phyloP scores from a whole-genome alignment of 37 sponge, comb jelly and placozoan species.

The Aplysina aerophoba region DNA sequence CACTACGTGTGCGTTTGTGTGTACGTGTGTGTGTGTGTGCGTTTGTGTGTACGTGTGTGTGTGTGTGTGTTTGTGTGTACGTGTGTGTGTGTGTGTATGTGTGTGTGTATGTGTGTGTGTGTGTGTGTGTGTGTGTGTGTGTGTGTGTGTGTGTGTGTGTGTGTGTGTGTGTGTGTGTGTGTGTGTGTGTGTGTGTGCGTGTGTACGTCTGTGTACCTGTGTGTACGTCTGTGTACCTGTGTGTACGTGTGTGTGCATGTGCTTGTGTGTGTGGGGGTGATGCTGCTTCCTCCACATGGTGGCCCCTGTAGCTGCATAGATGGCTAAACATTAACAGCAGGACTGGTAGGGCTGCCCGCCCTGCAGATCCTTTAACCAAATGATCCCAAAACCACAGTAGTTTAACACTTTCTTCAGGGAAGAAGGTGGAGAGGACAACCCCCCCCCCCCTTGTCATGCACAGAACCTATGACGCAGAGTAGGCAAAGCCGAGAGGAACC shows the following conservation, averaged over 20 bases:
- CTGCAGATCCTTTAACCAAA: too few relatives aligned
- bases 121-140: slow-evolving; percentile 13
- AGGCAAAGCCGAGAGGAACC: too few relatives aligned
- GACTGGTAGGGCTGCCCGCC: too few relatives aligned
- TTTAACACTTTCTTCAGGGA: too few relatives aligned
- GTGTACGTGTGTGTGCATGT: slow-evolving; percentile 22
- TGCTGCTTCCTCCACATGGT: background rate
- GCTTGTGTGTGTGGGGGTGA: background rate
- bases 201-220: background rate
- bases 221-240: background rate
- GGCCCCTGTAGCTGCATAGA: background rate
- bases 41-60: slow-evolving; percentile 23
- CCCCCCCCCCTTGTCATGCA: too few relatives aligned
- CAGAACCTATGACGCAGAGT: too few relatives aligned
- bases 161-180: slow-evolving; percentile 30
- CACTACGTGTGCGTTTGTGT: slow-evolving; percentile 6
- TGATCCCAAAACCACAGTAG: too few relatives aligned
- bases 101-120: slow-evolving; percentile 6
- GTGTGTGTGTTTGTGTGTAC: slow-evolving; percentile 23
- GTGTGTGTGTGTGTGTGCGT: slow-evolving; percentile 21
- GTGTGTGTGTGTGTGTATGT: slow-evolving; percentile 28
- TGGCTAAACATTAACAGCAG: too few relatives aligned
- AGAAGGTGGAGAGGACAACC: too few relatives aligned
- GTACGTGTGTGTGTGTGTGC: slow-evolving; percentile 23
- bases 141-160: slow-evolving; percentile 30